Evolutionary conservation across 2,888 invertebrate genomes (phyloP).

Genomic region (Psylliodes chrysocephalus): DNA sequence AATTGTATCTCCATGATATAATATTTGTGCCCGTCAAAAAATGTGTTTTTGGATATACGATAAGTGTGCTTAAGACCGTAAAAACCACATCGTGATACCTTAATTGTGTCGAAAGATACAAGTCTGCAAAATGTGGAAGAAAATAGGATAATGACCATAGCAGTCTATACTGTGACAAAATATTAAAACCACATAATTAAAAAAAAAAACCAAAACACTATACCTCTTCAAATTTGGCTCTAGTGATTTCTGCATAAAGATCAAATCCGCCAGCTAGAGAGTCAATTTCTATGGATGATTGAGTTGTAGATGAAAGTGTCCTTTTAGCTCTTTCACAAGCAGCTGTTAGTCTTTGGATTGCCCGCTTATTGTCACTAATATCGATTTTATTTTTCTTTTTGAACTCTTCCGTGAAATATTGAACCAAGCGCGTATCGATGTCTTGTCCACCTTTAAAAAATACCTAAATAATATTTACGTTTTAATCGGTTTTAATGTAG

Average conservation of each 20-base stretch:
- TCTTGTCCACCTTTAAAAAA: constrained; percentile 62
- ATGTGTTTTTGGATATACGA: too few relatives aligned
- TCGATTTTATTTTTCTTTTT: constrained; percentile 68
- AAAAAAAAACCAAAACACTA: too few relatives aligned
- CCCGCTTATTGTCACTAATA: constrained; percentile 63
- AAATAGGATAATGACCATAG: too few relatives aligned
- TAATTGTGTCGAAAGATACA: too few relatives aligned
- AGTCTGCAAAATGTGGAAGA: too few relatives aligned
- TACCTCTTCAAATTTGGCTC: constrained; percentile 74
- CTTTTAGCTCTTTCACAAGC: constrained; percentile 74
- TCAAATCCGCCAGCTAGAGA: constrained; percentile 71
- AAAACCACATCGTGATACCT: too few relatives aligned
- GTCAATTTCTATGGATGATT: constrained; percentile 71
- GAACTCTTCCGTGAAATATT: constrained; percentile 68
- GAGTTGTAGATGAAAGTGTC: constrained; percentile 68
- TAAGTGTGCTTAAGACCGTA: too few relatives aligned
- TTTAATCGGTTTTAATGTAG: too few relatives aligned
- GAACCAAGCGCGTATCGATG: constrained; percentile 69
- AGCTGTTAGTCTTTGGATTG: constrained; percentile 70
- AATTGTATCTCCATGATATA: too few relatives aligned
- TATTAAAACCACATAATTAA: not conserved
- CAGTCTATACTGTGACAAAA: too few relatives aligned
- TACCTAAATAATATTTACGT: too few relatives aligned
- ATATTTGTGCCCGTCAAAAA: too few relatives aligned
- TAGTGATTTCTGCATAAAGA: constrained; percentile 69